Conservation (phyloP, 1,140 invertebrate species). For the Antheraea pernyi region DNA sequence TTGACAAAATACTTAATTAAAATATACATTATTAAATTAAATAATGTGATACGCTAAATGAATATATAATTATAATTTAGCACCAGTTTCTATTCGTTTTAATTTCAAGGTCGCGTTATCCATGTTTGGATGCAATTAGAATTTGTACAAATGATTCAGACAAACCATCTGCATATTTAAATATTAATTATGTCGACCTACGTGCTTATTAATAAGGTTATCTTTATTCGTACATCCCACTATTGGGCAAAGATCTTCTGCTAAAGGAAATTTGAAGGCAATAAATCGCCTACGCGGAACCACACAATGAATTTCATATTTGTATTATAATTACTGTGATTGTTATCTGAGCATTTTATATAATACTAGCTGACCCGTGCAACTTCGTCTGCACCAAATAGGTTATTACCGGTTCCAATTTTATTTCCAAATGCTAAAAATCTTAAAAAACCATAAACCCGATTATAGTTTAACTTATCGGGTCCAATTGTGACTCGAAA, state of each 20-base stretch:
- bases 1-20: too few relatives aligned
- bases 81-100: background rate
- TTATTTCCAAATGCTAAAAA: too few relatives aligned
- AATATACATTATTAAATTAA: too few relatives aligned
- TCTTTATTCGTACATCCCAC: background rate
- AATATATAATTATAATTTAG: background rate
- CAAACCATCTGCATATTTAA: background rate
- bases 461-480: too few relatives aligned
- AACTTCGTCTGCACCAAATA: too few relatives aligned
- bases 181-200: background rate
- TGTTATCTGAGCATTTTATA: too few relatives aligned
- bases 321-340: too few relatives aligned
- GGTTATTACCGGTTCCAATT: too few relatives aligned
- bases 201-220: background rate
- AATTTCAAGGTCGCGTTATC: slow-evolving; percentile 17
- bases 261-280: background rate
- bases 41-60: background rate
- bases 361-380: too few relatives aligned
- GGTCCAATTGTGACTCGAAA: too few relatives aligned
- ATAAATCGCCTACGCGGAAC: background rate
- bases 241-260: background rate
- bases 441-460: too few relatives aligned
- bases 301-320: background rate
- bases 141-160: background rate
- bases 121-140: slow-evolving; percentile 16